Evolutionary conservation across 2,113 vertebrate genomes (phyloP), one percentile per base, ranked within the genome.

Genomic region (Ictalurus punctatus): DNA sequence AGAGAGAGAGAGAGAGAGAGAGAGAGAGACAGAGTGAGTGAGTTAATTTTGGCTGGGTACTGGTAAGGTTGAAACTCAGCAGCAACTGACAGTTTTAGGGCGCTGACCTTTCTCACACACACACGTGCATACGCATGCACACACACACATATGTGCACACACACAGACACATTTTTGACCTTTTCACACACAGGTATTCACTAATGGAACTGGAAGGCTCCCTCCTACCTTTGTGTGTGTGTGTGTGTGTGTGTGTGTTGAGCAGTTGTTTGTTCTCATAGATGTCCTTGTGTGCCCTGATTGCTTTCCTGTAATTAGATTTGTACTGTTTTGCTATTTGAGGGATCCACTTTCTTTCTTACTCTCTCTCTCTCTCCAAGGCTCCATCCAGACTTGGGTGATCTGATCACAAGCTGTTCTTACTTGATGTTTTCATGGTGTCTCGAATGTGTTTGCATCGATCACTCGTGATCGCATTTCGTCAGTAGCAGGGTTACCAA

Each of bases 41-140:
- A 83, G 9, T 12, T 21, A 61, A 61, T 61, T 83, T 83, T 34
- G 79, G 52, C 52, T 21, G 54, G 52, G 58, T 81, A 54, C 48
- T 30, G 54, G 80, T 74, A 78, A 54, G 61, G 74, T 81, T 90
- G 58, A 78, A 79, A 52, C 59, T 76, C 40, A 25, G 56, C 73
- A 34, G 48, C 63, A 82, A 83, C 69, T 83, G 89, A 82, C 89
- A 87, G 79, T 84, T 90, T 90, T 78, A 87, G 86, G 86, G 83
- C 56, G 1, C 71, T 90, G 89, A 90, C 89, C 89, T 90, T 89
- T 90, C 79, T n/a, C 61, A 67, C 40, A 67, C 67, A 90, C 48
- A 61, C 71, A 80, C 44, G 44, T 48, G 44, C 44, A 48, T 48
- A 48, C 0, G 44, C 54, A 65, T 40, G 56, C 58, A 82, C 56